A percentile compares a stretch with the other conserved stretches of the same genome.
These are phyloP conservation scores for Channa striata DNA, from an alignment of 2,797 vertebrate genomes.

Conservation along the genomic window DNA sequence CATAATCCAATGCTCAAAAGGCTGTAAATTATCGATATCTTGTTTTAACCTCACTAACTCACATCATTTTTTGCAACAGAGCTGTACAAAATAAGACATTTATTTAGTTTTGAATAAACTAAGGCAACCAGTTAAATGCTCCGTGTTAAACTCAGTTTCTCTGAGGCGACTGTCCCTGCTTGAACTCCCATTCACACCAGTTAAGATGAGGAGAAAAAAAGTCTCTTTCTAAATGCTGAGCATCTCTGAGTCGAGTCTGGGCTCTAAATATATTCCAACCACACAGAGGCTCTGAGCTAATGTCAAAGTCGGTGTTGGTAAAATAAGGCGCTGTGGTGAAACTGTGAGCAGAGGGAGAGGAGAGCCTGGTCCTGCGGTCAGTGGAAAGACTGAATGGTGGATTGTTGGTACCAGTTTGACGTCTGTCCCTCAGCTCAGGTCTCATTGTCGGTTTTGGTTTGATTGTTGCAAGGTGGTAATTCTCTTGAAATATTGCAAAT, in stretches of 20 bases:
- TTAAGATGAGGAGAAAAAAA: constrained; percentile 1
- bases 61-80: no score
- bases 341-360: background rate
- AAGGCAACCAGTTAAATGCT: background rate
- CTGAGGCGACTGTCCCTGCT: constrained; percentile 15
- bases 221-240: constrained; percentile 28
- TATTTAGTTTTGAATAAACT: no score
- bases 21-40: no score
- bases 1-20: no score
- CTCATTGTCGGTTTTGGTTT: background rate
- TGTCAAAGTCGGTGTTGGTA: constrained; percentile 28
- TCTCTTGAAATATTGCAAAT: no score
- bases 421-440: constrained; percentile 12
- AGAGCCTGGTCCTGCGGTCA: constrained; percentile 31
- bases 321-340: background rate
- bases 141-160: background rate
- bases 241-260: constrained; percentile 30
- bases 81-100: no score
- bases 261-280: constrained; percentile 56
- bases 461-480: background rate
- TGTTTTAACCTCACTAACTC: no score
- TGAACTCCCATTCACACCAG: constrained; percentile 27
- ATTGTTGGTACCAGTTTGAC: background rate
- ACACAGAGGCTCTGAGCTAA: constrained; percentile 41
- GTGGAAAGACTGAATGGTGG: background rate